Evolutionary conservation across 2,113 vertebrate species (phyloP).

Genomic region (Turdus rufiventris): DNA sequence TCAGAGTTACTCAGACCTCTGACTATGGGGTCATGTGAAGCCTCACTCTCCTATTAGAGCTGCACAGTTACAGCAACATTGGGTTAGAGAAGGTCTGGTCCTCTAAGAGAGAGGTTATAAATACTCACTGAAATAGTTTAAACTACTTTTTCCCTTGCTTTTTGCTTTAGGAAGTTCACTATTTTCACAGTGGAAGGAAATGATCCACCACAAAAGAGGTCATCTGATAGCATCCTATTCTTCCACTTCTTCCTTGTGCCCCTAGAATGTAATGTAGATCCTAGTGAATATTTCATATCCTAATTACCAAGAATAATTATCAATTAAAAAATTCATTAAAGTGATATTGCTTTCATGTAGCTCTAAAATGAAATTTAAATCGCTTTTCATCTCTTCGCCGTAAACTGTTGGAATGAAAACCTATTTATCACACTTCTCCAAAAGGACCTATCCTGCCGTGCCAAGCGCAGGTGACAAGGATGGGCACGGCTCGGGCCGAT

Average conservation of each 20-base stretch:
- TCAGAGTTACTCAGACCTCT: neutral
- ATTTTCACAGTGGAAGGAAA: neutral
- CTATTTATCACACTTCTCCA: neutral
- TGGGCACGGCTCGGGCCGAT: neutral
- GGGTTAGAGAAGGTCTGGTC: neutral
- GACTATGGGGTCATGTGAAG: neutral
- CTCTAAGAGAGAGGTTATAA: neutral
- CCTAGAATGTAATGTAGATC: neutral
- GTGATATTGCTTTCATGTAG: rapidly evolving
- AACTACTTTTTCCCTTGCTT: neutral
- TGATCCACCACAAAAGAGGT: neutral
- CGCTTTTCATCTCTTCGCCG: neutral
- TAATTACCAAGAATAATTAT: neutral
- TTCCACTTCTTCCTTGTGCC: neutral
- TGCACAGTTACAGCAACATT: neutral
- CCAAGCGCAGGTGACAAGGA: neutral
- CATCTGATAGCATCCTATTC: neutral
- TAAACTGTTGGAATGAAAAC: neutral
- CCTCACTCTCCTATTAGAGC: neutral
- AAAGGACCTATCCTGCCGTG: neutral
- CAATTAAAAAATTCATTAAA: neutral
- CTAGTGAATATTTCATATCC: neutral
- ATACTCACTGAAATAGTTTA: neutral
- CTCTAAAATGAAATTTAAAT: neutral
- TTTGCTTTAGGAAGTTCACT: neutral